Percentiles rank a stretch among this genome's conserved stretches.
These are phyloP conservation scores for Myotis yumanensis DNA, from an alignment of 2,113 vertebrate species.

Conservation along the genomic window DNA sequence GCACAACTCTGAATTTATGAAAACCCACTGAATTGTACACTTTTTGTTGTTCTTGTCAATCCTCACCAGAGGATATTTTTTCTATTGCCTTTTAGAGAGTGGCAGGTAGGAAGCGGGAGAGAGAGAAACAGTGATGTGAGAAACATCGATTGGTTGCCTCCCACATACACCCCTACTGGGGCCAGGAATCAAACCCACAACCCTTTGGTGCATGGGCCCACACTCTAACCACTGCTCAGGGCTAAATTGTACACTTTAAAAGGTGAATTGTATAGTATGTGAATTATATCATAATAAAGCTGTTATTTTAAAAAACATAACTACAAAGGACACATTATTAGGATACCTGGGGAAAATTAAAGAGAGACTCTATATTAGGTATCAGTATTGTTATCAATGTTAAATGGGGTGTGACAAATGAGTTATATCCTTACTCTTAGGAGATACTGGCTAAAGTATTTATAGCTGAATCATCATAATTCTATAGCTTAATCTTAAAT, in stretches of 20 bases:
- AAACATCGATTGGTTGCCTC: no score
- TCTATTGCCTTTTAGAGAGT: no score
- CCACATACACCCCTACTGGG: no score
- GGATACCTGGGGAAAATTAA: background rate
- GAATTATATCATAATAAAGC: conserved; percentile 17
- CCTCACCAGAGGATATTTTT: no score
- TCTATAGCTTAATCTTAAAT: conserved; percentile 6
- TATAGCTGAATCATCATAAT: background rate
- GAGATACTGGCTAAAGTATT: background rate
- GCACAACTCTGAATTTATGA: background rate
- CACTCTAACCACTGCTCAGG: no score
- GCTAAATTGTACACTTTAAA: background rate
- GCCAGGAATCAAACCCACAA: no score
- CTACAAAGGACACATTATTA: background rate
- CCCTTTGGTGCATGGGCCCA: no score
- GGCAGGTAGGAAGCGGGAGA: no score
- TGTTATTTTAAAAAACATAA: background rate
- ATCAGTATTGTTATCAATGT: background rate
- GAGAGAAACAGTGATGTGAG: no score
- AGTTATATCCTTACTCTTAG: background rate
- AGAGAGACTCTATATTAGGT: background rate
- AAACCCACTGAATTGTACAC: background rate
- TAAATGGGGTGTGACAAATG: background rate
- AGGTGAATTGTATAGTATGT: background rate
- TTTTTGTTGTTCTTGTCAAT: background rate